Conservation (phyloP, 2,888 invertebrate species). For the Lasioglossum leucozonium region DNA sequence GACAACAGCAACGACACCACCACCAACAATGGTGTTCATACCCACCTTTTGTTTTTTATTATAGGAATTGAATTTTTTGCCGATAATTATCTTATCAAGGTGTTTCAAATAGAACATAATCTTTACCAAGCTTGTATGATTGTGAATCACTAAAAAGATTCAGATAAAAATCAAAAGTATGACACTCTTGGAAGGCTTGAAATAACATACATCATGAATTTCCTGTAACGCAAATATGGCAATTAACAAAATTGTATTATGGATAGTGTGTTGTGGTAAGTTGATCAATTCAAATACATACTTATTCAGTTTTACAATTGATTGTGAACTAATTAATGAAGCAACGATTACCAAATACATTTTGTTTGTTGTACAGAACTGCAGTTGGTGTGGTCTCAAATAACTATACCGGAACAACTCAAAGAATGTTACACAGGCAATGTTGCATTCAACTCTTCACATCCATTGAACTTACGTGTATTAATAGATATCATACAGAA, state of each 20-base stretch:
- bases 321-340: neutral
- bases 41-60: neutral
- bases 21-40: neutral
- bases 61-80: conserved; percentile 17
- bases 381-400: conserved; percentile 61
- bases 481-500: conserved; percentile 88
- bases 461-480: conserved; percentile 87
- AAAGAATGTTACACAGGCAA: conserved; percentile 87
- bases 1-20: neutral
- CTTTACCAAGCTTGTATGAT: conserved; percentile 46
- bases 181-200: conserved; percentile 21
- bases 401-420: conserved; percentile 86
- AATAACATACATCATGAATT: conserved; percentile 29
- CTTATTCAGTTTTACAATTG: neutral
- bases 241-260: conserved; percentile 39
- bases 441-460: conserved; percentile 82
- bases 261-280: conserved; percentile 53
- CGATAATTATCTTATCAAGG: conserved; percentile 74
- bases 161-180: conserved; percentile 32
- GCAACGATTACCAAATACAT: neutral
- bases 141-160: conserved; percentile 65
- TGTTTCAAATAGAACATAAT: conserved; percentile 63
- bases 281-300: neutral
- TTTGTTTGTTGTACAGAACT: conserved; percentile 50
- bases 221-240: conserved; percentile 41